Evolutionary conservation across 2,888 invertebrate species (phyloP), one percentile per base, ranked within the genome.

Genomic region (Dynastes tityus): DNA sequence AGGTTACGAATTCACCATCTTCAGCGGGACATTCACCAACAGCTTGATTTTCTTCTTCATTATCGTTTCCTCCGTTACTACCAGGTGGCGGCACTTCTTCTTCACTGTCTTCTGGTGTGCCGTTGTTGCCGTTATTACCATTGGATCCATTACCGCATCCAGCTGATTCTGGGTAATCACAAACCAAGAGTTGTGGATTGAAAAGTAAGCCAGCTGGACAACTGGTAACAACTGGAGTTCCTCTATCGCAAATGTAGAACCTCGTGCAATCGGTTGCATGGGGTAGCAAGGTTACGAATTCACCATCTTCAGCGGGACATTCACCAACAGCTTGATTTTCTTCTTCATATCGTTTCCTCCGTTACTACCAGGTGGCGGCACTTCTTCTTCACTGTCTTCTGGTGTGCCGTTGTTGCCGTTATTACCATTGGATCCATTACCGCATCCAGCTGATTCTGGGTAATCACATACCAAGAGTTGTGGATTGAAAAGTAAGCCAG

Each of bases 191-290:
- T 0, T 16, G 27, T 3, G 79, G 79, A 40, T 79, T 80, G 61
- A 80, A 80, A 49, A 78, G 71, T 2, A 80, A 49, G 32, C 68
- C 45, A 13, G 63, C 71, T 2, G 80, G 80, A 40, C 80, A 80
- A 22, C 64, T 61, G 2, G 63, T 32, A 8, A 78, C 16, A 27
- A 76, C 71, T 3, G 68, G 63, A 2, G 58, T 73, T 49, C 79
- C 78, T 73, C 77, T 71, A 29, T 76, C 78, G 73, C 80, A 80
- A n/a, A 64, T 76, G 74, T 77, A 80, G 76, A 80, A 80, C 45
- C 76, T 77, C 8, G 78, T 67, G 78, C 80, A 80, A 45, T 80
- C 78, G 49, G 53, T 74, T 73, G 75, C 22, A 27, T 78, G 78
- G 37, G 80, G 79, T 37, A 77, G 45, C 0, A 77, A 22, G 2